Conservation (phyloP, 2,797 vertebrate genomes). For the Pangasius sanitwongsei region DNA sequence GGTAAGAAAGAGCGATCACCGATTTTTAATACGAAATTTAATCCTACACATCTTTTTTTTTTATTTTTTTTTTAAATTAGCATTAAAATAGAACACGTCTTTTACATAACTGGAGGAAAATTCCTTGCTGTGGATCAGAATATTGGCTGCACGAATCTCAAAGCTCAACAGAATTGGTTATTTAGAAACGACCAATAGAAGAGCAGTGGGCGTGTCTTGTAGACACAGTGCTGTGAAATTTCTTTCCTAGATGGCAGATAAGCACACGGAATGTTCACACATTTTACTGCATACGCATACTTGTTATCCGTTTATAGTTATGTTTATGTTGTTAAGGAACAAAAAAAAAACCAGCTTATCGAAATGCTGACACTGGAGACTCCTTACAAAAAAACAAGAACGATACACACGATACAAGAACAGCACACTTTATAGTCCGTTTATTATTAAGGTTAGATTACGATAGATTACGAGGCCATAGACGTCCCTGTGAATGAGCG, state of each 20-base stretch:
- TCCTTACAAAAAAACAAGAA: neutral
- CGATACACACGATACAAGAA: no score
- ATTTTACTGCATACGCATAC: no score
- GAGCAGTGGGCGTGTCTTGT: neutral
- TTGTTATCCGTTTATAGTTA: no score
- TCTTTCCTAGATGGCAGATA: neutral
- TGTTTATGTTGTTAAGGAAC: no score
- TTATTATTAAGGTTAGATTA: neutral
- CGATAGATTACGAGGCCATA: neutral
- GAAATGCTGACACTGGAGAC: neutral
- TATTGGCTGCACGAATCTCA: no score
- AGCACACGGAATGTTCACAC: neutral
- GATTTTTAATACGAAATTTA: neutral
- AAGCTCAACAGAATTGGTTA: no score
- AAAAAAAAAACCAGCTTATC: neutral
- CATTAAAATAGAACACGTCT: neutral
- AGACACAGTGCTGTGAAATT: neutral
- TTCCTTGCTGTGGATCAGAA: no score
- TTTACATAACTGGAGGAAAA: neutral
- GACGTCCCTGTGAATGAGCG: neutral
- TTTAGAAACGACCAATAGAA: neutral
- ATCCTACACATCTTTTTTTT: neutral
- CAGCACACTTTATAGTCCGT: no score
- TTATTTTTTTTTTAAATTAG: neutral
- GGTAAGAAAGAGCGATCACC: conserved; percentile 71